Evolutionary conservation across 2,888 invertebrate species (phyloP).

Genomic region (Melanchra persicariae): DNA sequence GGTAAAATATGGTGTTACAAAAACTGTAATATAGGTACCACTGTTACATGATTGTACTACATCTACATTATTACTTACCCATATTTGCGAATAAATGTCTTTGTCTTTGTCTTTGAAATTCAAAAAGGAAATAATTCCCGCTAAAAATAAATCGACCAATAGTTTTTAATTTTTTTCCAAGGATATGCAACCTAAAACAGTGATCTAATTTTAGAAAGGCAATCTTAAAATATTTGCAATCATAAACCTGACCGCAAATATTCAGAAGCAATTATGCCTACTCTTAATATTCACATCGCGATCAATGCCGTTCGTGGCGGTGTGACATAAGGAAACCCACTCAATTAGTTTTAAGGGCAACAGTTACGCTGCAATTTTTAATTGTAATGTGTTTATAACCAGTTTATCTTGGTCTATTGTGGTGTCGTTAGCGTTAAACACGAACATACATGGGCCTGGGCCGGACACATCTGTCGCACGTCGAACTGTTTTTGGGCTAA

Average conservation of each 20-base stretch:
- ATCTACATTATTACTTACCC: too few relatives aligned
- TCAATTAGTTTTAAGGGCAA: conserved; percentile 46
- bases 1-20: too few relatives aligned
- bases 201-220: conserved; percentile 40
- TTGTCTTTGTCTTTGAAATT: too few relatives aligned
- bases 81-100: too few relatives aligned
- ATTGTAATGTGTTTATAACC: conserved; percentile 31
- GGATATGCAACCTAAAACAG: conserved; percentile 8
- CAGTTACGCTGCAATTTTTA: conserved; percentile 13
- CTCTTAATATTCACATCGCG: conserved; percentile 26
- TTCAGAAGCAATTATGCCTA: conserved; percentile 22
- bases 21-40: too few relatives aligned
- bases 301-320: conserved; percentile 46
- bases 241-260: conserved; percentile 20
- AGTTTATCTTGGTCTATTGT: neutral
- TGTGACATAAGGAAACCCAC: conserved; percentile 42
- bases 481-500: too few relatives aligned
- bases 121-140: too few relatives aligned
- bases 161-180: conserved; percentile 9
- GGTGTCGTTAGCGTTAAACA: neutral
- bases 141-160: neutral
- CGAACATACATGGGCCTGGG: neutral
- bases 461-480: too few relatives aligned
- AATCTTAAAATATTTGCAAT: neutral
- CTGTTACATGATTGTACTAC: too few relatives aligned